Evolutionary conservation across 1,140 invertebrate genomes (phyloP).

Genomic region (Drosophila aff.): DNA sequence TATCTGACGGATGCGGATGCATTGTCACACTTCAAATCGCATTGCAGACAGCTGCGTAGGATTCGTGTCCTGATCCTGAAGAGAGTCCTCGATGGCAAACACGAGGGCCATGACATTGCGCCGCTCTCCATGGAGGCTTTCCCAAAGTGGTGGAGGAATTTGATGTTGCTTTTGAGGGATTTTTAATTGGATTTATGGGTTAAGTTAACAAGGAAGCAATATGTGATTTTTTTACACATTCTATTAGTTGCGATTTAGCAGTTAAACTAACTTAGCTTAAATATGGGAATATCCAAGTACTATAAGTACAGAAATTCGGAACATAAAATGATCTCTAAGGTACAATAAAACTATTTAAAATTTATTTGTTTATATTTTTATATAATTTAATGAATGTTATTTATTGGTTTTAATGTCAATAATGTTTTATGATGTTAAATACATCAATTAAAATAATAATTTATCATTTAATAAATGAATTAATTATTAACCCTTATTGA

Average conservation of each 20-base stretch:
- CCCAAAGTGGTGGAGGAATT: neutral
- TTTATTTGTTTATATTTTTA: no score
- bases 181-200: neutral
- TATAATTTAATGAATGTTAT: no score
- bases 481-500: no score
- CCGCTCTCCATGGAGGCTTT: neutral
- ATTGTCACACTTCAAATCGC: conserved; percentile 74
- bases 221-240: neutral
- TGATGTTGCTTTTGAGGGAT: neutral
- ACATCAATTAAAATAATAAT: no score
- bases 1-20: conserved; percentile 44
- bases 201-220: neutral
- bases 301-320: no score
- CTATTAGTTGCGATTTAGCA: neutral
- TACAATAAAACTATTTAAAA: no score
- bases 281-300: neutral
- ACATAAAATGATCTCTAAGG: no score
- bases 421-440: no score
- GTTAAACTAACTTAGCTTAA: neutral
- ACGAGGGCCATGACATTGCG: conserved; percentile 17
- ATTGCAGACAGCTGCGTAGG: conserved; percentile 38
- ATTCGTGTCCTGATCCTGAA: conserved; percentile 7
- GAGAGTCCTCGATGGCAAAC: conserved; percentile 30
- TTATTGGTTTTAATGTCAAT: no score
- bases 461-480: no score